Conservation (phyloP, 2,113 vertebrate species). For the Clinocottus analis region DNA sequence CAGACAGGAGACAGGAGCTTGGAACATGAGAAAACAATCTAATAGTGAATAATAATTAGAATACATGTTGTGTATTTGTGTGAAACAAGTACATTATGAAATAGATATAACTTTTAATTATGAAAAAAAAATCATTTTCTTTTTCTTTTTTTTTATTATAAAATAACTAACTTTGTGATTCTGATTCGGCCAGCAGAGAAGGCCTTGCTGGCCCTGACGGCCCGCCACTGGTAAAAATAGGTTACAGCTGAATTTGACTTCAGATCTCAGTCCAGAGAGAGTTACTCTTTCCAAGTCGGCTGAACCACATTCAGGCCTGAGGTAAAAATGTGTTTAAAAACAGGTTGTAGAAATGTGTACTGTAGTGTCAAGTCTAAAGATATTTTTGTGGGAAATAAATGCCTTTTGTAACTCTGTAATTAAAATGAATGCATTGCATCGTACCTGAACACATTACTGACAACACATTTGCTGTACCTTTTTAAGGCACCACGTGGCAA, state of each 20-base stretch:
- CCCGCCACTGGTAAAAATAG: background rate
- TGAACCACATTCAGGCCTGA: conserved; percentile 34
- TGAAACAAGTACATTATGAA: too few species aligned
- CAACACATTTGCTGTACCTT: background rate
- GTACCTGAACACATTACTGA: background rate
- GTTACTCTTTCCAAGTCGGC: background rate
- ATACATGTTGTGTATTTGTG: too few species aligned
- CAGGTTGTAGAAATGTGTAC: conserved; percentile 5
- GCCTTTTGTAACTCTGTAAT: conserved; percentile 24
- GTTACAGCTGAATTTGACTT: background rate
- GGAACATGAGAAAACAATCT: too few species aligned
- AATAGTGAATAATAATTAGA: too few species aligned
- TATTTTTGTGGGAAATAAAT: background rate
- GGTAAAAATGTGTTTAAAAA: conserved; percentile 36
- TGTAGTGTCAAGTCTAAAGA: background rate
- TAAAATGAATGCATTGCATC: background rate
- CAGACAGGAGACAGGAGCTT: too few species aligned
- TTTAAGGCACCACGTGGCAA: background rate
- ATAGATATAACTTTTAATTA: too few species aligned
- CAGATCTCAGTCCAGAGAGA: background rate
- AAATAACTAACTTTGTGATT: too few species aligned
- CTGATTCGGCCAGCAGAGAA: too few species aligned
- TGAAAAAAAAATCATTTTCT: too few species aligned
- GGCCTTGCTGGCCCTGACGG: too few species aligned
- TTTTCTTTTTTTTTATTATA: too few species aligned